These are phyloP conservation scores for Tribolium freemani DNA, from an alignment of 2,888 invertebrate species.

Conservation along the genomic window DNA sequence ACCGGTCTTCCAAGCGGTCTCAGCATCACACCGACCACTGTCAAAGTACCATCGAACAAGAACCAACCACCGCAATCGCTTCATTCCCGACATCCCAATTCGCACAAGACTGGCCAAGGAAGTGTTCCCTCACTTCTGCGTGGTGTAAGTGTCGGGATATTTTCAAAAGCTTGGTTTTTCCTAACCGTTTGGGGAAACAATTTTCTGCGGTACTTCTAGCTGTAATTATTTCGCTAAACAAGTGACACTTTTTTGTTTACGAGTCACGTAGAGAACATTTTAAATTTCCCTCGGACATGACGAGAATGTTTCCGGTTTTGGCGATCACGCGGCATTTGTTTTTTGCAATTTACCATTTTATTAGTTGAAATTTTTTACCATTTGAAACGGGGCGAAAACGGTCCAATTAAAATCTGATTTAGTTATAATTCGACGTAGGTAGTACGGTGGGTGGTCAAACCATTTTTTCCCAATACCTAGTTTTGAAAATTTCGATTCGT, in stretches of 20 bases:
- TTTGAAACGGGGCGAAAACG: no score
- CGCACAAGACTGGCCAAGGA: constrained; percentile 60
- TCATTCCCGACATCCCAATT: constrained; percentile 58
- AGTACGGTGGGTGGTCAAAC: background rate
- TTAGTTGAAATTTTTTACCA: no score
- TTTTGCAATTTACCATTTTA: background rate
- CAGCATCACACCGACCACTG: constrained; percentile 68
- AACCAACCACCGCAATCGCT: constrained; percentile 67
- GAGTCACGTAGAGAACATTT: background rate
- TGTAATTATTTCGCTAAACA: background rate
- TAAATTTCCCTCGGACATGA: background rate
- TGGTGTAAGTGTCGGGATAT: constrained; percentile 61
- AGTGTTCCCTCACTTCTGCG: constrained; percentile 68
- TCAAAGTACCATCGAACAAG: constrained; percentile 65
- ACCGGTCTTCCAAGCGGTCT: constrained; percentile 66
- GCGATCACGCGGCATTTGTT: background rate
- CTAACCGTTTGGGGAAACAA: background rate
- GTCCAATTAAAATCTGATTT: no score
- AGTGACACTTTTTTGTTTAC: background rate
- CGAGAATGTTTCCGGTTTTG: background rate
- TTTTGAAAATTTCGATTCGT: no score
- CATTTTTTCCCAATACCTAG: no score
- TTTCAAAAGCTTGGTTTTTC: background rate
- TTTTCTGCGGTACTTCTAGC: background rate
- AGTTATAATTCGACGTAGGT: no score